Evolutionary conservation across 2,888 invertebrate species (phyloP).

Genomic region (Polyommatus iphigenia): DNA sequence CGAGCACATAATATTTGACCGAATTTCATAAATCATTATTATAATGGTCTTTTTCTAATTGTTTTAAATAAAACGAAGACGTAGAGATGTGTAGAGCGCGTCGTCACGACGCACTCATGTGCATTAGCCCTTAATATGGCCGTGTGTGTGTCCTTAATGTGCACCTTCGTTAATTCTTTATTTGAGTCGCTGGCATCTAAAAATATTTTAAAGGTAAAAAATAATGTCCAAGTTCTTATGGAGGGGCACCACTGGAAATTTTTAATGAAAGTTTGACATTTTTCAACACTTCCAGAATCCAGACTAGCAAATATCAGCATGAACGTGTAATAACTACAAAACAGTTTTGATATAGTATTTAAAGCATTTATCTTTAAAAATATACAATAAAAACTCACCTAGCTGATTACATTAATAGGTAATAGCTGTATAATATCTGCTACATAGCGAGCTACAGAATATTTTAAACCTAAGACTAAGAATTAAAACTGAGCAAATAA

Average conservation of each 20-base stretch:
- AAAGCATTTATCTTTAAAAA: too few species aligned
- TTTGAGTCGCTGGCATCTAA: constrained; percentile 1
- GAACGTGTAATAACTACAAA: not conserved
- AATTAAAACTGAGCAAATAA: constrained; percentile 13
- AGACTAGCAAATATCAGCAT: not conserved
- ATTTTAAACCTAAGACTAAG: not conserved
- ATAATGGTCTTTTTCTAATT: not conserved
- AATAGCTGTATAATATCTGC: too few species aligned
- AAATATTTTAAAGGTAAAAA: constrained; percentile 21
- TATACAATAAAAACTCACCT: too few species aligned
- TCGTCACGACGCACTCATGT: not conserved
- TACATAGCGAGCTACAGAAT: not conserved
- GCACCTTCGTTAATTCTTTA: constrained; percentile 20
- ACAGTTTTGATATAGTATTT: too few species aligned
- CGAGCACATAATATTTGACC: not conserved
- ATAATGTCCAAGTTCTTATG: not conserved
- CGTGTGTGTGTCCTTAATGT: not conserved
- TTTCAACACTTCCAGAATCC: not conserved
- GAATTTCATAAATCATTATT: not conserved
- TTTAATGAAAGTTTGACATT: constrained; percentile 11
- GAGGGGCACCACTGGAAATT: constrained; percentile 4
- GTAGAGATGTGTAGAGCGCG: not conserved
- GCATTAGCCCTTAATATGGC: not conserved
- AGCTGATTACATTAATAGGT: too few species aligned
- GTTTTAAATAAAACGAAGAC: not conserved